These are phyloP conservation scores for Elaeidobius kamerunicus DNA, from an alignment of 2,888 invertebrate species.

Conservation along the genomic window DNA sequence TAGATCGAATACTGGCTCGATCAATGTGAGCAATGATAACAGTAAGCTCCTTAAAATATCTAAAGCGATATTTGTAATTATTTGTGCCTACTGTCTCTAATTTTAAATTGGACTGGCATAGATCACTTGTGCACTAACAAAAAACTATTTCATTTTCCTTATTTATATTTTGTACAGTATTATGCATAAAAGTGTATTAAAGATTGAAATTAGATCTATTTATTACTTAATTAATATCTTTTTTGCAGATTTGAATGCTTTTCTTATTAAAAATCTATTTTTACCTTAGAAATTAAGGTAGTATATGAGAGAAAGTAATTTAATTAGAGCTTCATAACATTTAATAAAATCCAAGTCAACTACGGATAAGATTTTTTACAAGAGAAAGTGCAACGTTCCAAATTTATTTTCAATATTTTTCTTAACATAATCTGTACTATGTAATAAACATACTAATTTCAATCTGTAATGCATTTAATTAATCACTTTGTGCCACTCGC, in stretches of 20 bases:
- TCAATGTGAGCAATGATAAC: slow-evolving; percentile 22
- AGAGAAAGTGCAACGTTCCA: neutral
- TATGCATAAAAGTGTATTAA: neutral
- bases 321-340: too few species aligned
- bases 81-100: slow-evolving; percentile 17
- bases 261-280: too few species aligned
- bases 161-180: slow-evolving; percentile 12
- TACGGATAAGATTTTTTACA: too few species aligned
- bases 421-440: neutral
- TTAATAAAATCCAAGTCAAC: too few species aligned
- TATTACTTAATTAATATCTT: neutral
- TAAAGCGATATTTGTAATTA: slow-evolving; percentile 11
- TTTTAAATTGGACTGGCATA: neutral
- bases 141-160: slow-evolving; percentile 6
- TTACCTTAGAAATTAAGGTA: too few species aligned
- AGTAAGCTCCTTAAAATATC: slow-evolving; percentile 26
- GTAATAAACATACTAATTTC: neutral
- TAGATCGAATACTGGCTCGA: slow-evolving; percentile 37
- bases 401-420: neutral
- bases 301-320: too few species aligned
- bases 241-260: too few species aligned
- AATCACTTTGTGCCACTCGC: slow-evolving; percentile 9
- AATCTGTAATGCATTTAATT: neutral
- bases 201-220: slow-evolving; percentile 4
- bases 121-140: slow-evolving; percentile 29